phyloP scores from a whole-genome alignment of 2,797 vertebrate species.

The Phaenicophaeus curvirostris region DNA sequence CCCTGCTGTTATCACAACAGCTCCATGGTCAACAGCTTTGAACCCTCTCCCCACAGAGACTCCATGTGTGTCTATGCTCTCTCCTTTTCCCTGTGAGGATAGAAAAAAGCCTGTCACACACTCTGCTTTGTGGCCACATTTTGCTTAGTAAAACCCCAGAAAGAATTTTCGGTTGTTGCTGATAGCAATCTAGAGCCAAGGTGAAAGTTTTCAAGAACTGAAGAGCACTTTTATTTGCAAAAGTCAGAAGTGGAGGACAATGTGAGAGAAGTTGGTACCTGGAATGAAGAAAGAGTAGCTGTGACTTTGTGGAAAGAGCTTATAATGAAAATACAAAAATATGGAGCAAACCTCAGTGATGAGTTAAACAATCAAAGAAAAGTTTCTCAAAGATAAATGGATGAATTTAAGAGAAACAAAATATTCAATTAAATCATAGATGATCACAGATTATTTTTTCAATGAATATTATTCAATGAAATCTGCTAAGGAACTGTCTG shows the following conservation, averaged over 20 bases:
- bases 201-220: neutral
- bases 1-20: neutral
- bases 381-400: neutral
- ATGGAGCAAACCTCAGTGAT: neutral
- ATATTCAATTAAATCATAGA: neutral
- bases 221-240: neutral
- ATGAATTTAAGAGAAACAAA: neutral
- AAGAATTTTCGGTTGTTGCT: neutral
- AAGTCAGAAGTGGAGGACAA: neutral
- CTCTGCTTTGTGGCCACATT: neutral
- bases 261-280: neutral
- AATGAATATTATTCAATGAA: neutral
- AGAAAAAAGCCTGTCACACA: neutral
- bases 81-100: neutral
- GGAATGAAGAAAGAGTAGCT: neutral
- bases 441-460: neutral
- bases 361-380: neutral
- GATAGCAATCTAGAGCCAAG: neutral
- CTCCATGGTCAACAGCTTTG: neutral
- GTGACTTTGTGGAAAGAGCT: neutral
- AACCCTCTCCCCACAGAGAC: neutral
- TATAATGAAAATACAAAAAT: neutral
- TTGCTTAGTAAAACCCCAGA: neutral
- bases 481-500: neutral
- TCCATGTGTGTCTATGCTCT: neutral